A percentile compares a stretch with the other conserved stretches of the same genome.
phyloP scores from a whole-genome alignment of 2,888 invertebrate genomes.

The Schizaphis graminum region DNA sequence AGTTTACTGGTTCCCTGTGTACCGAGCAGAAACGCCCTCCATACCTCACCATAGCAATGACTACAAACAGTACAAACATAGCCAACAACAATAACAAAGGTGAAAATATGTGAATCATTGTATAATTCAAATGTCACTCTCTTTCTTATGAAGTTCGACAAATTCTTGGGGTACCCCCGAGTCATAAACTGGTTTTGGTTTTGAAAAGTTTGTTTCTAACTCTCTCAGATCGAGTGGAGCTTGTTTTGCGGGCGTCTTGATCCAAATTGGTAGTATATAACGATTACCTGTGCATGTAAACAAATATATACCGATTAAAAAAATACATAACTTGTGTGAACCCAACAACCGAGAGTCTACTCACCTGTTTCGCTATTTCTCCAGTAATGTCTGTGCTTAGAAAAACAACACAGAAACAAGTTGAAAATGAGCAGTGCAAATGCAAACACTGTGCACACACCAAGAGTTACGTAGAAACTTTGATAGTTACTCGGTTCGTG shows the following conservation, averaged over 20 bases:
- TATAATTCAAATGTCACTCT: constrained; percentile 82
- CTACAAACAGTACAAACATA: constrained; percentile 80
- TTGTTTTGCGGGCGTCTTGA: constrained; percentile 85
- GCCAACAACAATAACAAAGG: constrained; percentile 83
- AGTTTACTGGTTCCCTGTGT: constrained; percentile 71
- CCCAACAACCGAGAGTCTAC: not conserved
- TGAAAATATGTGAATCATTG: constrained; percentile 83
- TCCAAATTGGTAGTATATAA: constrained; percentile 88
- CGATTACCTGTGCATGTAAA: constrained; percentile 78
- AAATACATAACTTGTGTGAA: not conserved
- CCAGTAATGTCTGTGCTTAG: constrained; percentile 85
- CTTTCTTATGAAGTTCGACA: constrained; percentile 81
- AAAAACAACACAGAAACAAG: constrained; percentile 85
- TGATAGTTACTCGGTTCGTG: constrained; percentile 82
- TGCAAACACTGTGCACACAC: constrained; percentile 82
- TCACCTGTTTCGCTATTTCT: constrained; percentile 83
- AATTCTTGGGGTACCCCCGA: constrained; percentile 72
- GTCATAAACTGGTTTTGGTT: constrained; percentile 69
- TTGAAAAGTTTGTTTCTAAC: constrained; percentile 72
- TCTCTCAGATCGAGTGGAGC: constrained; percentile 86
- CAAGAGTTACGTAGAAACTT: constrained; percentile 87
- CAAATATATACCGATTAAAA: constrained; percentile 18
- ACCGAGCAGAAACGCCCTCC: constrained; percentile 81
- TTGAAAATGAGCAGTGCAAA: constrained; percentile 82
- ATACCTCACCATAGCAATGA: constrained; percentile 82